Evolutionary conservation across 1,140 invertebrate genomes (phyloP).

Genomic region (Brachionus rotundiformis): DNA sequence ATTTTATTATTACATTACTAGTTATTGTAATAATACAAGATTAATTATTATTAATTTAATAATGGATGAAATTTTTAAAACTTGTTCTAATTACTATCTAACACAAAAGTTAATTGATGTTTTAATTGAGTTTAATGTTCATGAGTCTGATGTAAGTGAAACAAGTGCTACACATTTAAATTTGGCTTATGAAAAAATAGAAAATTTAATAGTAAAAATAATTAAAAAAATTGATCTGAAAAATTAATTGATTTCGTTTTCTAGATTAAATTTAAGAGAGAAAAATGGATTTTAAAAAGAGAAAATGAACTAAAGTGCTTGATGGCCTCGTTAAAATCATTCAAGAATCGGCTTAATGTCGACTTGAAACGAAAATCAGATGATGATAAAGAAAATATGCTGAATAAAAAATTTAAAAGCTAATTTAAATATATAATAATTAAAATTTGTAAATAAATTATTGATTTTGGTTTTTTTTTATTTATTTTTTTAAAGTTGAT

Average conservation of each 20-base stretch:
- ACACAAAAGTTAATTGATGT: constrained; percentile 12
- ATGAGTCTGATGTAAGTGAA: not conserved
- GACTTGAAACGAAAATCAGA: not conserved
- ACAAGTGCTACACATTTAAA: not conserved
- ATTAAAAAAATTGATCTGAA: not conserved
- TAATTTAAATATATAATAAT: not conserved
- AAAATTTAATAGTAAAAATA: constrained; percentile 16
- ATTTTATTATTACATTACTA: constrained; percentile 11
- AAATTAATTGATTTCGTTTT: not conserved
- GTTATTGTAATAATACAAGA: not conserved
- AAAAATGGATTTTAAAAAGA: constrained; percentile 6
- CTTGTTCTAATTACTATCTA: not conserved
- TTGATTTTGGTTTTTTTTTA: not conserved
- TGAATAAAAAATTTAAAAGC: not conserved
- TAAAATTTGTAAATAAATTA: not conserved
- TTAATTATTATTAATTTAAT: constrained; percentile 26
- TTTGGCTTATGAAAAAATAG: not conserved
- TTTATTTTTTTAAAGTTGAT: not conserved
- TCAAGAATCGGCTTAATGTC: not conserved
- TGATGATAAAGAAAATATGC: not conserved
- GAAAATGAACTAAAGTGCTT: constrained; percentile 4
- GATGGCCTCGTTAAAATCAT: not conserved
- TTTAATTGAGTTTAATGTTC: not conserved
- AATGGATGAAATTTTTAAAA: not conserved
- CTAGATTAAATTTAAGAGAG: not conserved